phyloP scores from a whole-genome alignment of 2,888 invertebrate genomes.

The Ormyrus pomaceus region DNA sequence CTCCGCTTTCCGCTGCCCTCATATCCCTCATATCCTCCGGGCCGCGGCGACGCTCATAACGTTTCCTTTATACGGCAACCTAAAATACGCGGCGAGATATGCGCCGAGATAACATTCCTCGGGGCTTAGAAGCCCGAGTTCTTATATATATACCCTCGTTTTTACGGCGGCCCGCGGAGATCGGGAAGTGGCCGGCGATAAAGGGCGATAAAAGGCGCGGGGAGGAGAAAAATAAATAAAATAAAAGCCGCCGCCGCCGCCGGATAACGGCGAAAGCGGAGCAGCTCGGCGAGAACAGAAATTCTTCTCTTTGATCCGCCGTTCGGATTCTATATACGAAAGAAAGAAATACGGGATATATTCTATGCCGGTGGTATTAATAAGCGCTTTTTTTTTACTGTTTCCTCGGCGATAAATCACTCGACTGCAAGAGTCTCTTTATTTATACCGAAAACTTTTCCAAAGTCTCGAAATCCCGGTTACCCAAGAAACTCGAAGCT shows the following conservation, averaged over 20 bases:
- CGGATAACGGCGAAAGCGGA: slow-evolving; percentile 29
- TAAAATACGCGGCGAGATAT: slow-evolving; percentile 24
- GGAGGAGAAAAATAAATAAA: not conserved
- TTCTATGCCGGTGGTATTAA: too few species aligned
- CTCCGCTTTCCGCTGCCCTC: not conserved
- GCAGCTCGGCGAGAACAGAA: not conserved
- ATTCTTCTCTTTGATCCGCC: too few species aligned
- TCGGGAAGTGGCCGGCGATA: not conserved
- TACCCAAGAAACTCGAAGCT: too few species aligned
- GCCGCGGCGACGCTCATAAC: slow-evolving; percentile 4
- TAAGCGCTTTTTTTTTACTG: too few species aligned
- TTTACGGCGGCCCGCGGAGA: slow-evolving; percentile 10
- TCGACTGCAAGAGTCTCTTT: too few species aligned
- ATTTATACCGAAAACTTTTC: too few species aligned
- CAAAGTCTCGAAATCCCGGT: too few species aligned
- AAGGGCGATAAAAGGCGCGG: slow-evolving; percentile 26
- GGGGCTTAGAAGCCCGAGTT: slow-evolving; percentile 7
- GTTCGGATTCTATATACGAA: too few species aligned
- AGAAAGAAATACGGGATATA: too few species aligned
- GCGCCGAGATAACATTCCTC: slow-evolving; percentile 33
- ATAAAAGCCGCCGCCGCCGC: not conserved
- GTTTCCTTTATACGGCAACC: slow-evolving; percentile 22
- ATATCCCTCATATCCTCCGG: not conserved
- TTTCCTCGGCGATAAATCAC: too few species aligned
- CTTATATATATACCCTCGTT: not conserved